Conservation (phyloP, 2,797 vertebrate genomes). For the Sternarchorhynchus goeldii region DNA sequence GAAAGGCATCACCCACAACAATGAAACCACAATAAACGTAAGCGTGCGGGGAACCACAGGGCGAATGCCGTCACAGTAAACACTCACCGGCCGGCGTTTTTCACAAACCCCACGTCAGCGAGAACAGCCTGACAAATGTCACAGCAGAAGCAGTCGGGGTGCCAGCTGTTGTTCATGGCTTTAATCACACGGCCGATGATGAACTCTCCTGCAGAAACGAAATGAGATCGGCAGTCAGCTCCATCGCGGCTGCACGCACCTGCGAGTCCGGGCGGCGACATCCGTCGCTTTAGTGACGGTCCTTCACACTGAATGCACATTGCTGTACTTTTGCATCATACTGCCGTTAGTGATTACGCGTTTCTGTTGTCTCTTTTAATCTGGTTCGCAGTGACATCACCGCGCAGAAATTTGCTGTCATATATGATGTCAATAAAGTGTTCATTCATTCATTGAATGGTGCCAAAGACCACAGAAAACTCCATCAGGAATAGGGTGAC, state of each 20-base stretch:
- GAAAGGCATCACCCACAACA: no score
- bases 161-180: constrained; percentile 99
- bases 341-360: no score
- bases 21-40: not conserved
- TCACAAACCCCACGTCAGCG: constrained; percentile 97
- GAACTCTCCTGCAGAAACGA: constrained; percentile 86
- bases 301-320: no score
- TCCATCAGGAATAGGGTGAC: no score
- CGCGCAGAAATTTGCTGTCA: no score
- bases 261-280: constrained; percentile 14
- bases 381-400: no score
- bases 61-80: not conserved
- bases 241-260: constrained; percentile 47
- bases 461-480: not conserved
- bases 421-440: no score
- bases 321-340: no score
- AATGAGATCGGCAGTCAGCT: not conserved
- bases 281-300: no score
- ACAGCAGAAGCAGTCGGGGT: constrained; percentile 97
- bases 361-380: no score
- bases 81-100: constrained; percentile 94
- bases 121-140: constrained; percentile 92
- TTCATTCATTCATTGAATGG: not conserved
- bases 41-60: no score
- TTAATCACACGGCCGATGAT: constrained; percentile 99